Evolutionary conservation across 2,113 vertebrate species (phyloP), one percentile per base, ranked within the genome.

Genomic region (Podarcis cretensis): DNA sequence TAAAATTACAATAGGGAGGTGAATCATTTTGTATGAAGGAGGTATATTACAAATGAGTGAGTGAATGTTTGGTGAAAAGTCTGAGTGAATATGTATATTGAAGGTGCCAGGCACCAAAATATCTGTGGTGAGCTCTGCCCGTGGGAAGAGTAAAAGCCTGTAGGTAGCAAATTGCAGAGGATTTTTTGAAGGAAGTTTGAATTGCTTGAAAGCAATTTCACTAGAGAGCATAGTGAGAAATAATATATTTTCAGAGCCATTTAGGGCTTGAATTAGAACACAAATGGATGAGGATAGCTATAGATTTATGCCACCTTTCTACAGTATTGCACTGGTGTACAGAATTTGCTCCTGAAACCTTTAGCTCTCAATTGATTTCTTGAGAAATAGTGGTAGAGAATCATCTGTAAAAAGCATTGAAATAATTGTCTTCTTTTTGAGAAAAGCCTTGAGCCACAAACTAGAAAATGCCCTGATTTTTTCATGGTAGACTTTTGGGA

Each of bases 151-250:
- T 37, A n/a, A 77, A 85, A 92, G 91, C 27, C 35, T 18, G 54
- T 0, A 0, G 57, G n/a, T 20, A 75, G 16, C 5, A 48, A 85
- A 90, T 30, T 74, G 6, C 8, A 30, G 12, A 30, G 75, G 37
- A 27, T 27, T 23, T 84, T 74, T 69, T 54, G 85, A 87, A 76
- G 43, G 81, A 40, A 66, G 27, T 23, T 69, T 87, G 16, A 74
- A 87, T 43, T 83, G 14, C 68, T 48, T 63, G 77, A 79, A 88
- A 91, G 43, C 37, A n/a, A 81, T 85, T 85, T 90, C n/a, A 66
- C 35, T 80, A 37, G 73, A 88, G 32, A 86, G 71, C 84, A 68
- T 7, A 16, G 35, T 66, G 87, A 59, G 76, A 87, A 93, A 18
- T 21, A 8, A 18, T 21, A 8, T 1, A 1, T 5, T 54, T 85